Percentiles rank a stretch among this genome's conserved stretches.
These are phyloP conservation scores for Empis stercorea DNA, from an alignment of 2,888 invertebrate species.

Conservation along the genomic window DNA sequence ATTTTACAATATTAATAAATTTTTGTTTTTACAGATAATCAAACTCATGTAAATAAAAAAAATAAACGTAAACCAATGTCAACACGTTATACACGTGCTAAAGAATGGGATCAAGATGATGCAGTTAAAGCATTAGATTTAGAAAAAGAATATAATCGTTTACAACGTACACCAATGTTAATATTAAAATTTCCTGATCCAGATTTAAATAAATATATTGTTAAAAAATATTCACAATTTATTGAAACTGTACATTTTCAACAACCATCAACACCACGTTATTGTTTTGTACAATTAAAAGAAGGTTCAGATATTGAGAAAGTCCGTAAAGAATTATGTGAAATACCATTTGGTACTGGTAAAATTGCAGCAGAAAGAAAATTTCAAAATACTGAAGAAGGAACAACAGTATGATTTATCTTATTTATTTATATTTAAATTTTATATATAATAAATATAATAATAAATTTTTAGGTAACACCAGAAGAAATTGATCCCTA, in stretches of 20 bases:
- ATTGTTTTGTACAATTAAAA: constrained; percentile 49
- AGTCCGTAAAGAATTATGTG: constrained; percentile 44
- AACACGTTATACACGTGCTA: constrained; percentile 17
- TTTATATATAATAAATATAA: background rate
- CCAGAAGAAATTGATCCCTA: constrained; percentile 54
- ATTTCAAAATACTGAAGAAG: constrained; percentile 41
- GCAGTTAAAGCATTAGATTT: constrained; percentile 45
- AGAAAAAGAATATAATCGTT: constrained; percentile 44
- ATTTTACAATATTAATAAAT: no score
- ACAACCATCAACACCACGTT: constrained; percentile 47
- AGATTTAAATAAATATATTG: constrained; percentile 47
- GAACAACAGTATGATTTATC: constrained; percentile 18
- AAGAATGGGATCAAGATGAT: constrained; percentile 46
- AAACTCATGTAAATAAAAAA: constrained; percentile 32
- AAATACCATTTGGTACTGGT: constrained; percentile 47
- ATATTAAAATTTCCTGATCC: constrained; percentile 56
- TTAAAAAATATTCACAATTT: constrained; percentile 43
- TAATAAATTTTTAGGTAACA: constrained; percentile 20
- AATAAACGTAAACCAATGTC: constrained; percentile 43
- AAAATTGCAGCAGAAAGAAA: constrained; percentile 47
- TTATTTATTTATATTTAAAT: no score
- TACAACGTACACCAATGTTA: constrained; percentile 40
- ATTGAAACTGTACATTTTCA: constrained; percentile 56
- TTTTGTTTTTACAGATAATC: background rate
- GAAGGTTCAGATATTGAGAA: constrained; percentile 43